Conservation (phyloP, 2,888 invertebrate species). For the Acanthosepion esculentum region DNA sequence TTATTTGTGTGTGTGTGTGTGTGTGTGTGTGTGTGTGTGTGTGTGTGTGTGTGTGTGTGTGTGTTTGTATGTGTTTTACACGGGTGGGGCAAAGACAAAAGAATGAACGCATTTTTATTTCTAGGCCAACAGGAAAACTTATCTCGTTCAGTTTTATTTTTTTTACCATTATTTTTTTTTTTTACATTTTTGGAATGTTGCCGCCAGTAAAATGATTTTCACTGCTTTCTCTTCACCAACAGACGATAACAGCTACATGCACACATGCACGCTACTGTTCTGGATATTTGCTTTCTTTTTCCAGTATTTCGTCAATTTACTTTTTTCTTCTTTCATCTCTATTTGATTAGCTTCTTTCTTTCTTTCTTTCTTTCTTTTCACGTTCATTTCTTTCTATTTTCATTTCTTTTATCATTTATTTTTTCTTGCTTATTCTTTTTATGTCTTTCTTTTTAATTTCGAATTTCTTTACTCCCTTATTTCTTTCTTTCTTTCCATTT, state of each 20-base stretch:
- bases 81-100: neutral
- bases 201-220: neutral
- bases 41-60: neutral
- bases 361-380: neutral
- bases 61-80: neutral
- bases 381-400: neutral
- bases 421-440: neutral
- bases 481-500: neutral
- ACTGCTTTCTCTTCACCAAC: neutral
- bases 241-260: neutral
- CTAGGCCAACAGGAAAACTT: neutral
- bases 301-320: neutral
- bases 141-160: neutral
- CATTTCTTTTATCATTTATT: neutral
- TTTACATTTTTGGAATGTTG: neutral
- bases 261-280: no score
- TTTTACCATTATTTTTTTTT: neutral
- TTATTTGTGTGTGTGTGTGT: neutral
- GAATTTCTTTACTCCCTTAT: neutral
- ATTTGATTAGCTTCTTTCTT: neutral
- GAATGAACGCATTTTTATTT: neutral
- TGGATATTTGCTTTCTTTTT: no score
- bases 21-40: neutral
- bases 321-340: neutral
- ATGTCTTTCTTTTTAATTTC: neutral